These are phyloP conservation scores for Camptogramma bilineatum DNA, from an alignment of 2,888 invertebrate species.

Conservation along the genomic window DNA sequence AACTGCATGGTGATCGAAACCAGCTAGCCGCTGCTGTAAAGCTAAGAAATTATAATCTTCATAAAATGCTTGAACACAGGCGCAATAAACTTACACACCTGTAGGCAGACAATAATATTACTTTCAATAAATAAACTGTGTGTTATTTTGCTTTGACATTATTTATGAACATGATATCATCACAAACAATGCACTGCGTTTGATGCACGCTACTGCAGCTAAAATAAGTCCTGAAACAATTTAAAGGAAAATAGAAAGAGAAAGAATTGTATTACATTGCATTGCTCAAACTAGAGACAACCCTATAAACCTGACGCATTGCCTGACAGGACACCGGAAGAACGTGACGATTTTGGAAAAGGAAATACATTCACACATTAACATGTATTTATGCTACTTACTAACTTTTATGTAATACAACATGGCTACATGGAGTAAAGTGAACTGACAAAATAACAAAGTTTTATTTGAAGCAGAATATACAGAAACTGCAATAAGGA, in stretches of 20 bases:
- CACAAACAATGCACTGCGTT: slow-evolving; percentile 1
- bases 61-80: slow-evolving; percentile 16
- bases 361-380: slow-evolving; percentile 47
- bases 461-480: slow-evolving; percentile 14
- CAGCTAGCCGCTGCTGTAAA: slow-evolving; percentile 4
- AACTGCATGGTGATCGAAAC: slow-evolving; percentile 14
- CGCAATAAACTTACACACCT: slow-evolving; percentile 19
- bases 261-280: not conserved
- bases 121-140: slow-evolving; percentile 15
- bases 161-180: slow-evolving; percentile 17
- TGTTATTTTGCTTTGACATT: slow-evolving; percentile 4
- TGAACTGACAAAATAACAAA: slow-evolving; percentile 10
- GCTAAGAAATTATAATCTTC: slow-evolving; percentile 8
- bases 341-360: slow-evolving; percentile 57
- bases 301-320: slow-evolving; percentile 45
- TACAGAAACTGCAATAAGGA: slow-evolving; percentile 29
- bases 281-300: not conserved
- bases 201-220: not conserved
- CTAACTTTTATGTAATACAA: slow-evolving; percentile 4
- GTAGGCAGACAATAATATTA: slow-evolving; percentile 4
- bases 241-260: not conserved
- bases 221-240: not conserved
- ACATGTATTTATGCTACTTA: not conserved
- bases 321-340: slow-evolving; percentile 52
- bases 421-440: not conserved